Conservation (phyloP, 2,113 vertebrate genomes). For the Callospermophilus lateralis region DNA sequence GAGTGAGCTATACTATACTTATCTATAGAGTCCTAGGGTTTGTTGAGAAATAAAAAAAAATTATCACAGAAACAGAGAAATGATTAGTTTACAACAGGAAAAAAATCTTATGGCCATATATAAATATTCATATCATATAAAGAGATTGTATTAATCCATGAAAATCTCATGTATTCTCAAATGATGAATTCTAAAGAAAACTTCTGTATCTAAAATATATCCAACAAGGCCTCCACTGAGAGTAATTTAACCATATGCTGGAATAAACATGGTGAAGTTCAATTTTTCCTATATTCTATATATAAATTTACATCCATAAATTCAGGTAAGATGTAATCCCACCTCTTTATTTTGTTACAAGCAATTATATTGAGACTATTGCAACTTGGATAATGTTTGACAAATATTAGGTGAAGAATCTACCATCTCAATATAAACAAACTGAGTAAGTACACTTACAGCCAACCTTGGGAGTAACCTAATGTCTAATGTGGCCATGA, state of each 20-base stretch:
- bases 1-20: neutral
- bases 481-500: too few relatives aligned
- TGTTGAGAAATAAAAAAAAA: neutral
- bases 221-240: neutral
- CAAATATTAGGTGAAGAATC: neutral
- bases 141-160: neutral
- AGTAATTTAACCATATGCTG: neutral
- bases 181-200: neutral
- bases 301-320: too few relatives aligned
- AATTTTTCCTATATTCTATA: too few relatives aligned
- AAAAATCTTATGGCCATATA: neutral
- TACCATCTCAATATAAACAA: neutral
- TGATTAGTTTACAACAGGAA: neutral
- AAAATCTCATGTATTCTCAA: neutral
- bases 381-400: neutral
- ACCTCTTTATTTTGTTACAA: neutral
- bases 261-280: neutral
- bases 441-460: too few relatives aligned
- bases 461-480: too few relatives aligned
- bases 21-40: neutral
- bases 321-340: neutral
- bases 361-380: neutral
- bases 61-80: neutral
- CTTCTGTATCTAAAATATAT: neutral
- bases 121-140: neutral